These are phyloP conservation scores for Terrapene triunguis DNA, from an alignment of 2,113 vertebrate species.

Conservation along the genomic window DNA sequence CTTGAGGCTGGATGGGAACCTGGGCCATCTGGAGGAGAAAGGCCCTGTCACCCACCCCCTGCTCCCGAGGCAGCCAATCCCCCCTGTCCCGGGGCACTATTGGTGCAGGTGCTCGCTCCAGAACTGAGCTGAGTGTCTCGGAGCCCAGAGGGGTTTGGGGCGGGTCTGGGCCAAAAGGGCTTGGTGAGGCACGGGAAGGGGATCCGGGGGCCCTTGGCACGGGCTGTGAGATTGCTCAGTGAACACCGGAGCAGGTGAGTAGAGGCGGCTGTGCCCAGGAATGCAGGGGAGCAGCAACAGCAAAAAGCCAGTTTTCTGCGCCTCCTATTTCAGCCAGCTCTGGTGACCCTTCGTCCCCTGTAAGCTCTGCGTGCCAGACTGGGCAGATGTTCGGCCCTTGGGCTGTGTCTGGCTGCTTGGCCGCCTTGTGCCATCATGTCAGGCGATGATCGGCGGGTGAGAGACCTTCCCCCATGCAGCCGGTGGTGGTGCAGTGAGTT, in stretches of 20 bases:
- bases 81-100: too few relatives aligned
- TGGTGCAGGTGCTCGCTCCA: neutral
- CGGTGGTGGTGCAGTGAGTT: too few relatives aligned
- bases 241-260: neutral
- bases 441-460: neutral
- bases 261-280: accelerated
- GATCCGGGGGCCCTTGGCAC: neutral
- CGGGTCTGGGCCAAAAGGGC: neutral
- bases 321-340: neutral
- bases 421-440: too few relatives aligned
- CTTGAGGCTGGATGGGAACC: accelerated
- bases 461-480: neutral
- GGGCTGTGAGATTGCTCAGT: neutral
- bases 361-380: neutral
- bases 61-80: too few relatives aligned
- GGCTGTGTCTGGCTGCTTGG: neutral
- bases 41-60: too few relatives aligned
- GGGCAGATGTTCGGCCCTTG: neutral
- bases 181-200: neutral
- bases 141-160: neutral
- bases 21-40: too few relatives aligned
- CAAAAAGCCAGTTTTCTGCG: neutral
- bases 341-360: neutral
- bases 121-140: neutral
- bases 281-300: neutral